phyloP scores from a whole-genome alignment of 2,888 invertebrate species.

The Synergus umbraculus region DNA sequence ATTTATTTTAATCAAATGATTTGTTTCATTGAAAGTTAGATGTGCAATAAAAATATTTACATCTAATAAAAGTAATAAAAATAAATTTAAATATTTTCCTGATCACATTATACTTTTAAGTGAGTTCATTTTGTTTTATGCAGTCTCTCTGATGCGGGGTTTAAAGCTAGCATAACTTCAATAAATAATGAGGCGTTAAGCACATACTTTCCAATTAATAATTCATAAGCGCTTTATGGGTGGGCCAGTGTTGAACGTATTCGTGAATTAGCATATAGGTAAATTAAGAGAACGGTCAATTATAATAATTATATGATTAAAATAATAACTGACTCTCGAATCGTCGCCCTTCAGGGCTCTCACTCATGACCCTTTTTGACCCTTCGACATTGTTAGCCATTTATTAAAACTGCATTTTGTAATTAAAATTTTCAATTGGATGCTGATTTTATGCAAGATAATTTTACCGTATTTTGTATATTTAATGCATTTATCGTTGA shows the following conservation, averaged over 20 bases:
- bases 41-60: too few species aligned
- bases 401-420: neutral
- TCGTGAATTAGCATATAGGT: constrained; percentile 27
- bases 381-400: neutral
- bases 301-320: constrained; percentile 29
- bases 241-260: constrained; percentile 13
- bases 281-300: constrained; percentile 32
- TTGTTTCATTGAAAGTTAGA: too few species aligned
- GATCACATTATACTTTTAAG: neutral
- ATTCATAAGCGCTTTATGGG: constrained; percentile 32
- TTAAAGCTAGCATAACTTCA: constrained; percentile 26
- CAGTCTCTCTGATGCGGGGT: constrained; percentile 1
- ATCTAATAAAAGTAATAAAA: neutral
- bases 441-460: neutral
- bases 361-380: neutral
- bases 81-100: neutral
- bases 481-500: neutral
- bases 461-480: neutral
- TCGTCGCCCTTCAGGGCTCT: neutral
- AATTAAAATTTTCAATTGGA: neutral
- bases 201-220: constrained; percentile 29
- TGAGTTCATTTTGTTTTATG: constrained; percentile 7
- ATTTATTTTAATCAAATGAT: too few species aligned
- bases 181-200: constrained; percentile 33
- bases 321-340: constrained; percentile 9